Evolutionary conservation across 2,888 invertebrate species (phyloP), one percentile per base, ranked within the genome.

Genomic region (Caenorhabditis afra): DNA sequence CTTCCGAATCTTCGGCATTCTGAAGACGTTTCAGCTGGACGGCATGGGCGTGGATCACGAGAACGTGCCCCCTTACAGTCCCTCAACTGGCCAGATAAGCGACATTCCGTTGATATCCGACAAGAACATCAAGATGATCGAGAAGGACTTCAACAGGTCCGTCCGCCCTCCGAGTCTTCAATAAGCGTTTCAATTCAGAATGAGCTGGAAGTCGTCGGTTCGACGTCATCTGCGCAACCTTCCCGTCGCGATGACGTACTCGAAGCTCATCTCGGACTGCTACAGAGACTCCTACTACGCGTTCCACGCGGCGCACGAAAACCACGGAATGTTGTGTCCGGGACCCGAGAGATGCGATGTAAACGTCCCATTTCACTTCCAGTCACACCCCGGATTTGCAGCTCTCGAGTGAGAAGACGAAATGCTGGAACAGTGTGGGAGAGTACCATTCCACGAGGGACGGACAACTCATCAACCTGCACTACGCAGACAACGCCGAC

Each of bases 321-420:
- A 77, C 39, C 44, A 67, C 11, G 58, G 22, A 18, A 79, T 82
- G 66, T 35, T 70, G 16, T 82, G 82, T 59, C 81, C 82, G 0
- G 81, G 81, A 23, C 81, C 83, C 5, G 83, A 83, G 22, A 58
- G 81, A 58, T 83, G 83, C 53, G 68, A 76, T 57, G 79, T 82
- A 16, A 53, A n/a, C n/a, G n/a, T n/a, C n/a, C n/a, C 49, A 47
- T 20, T 18, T 10, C 4, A 12, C 16, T 8, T 14, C 20, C 23
- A 22, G 23, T 22, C 10, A 39, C 5, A 18, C 14, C 12, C 11
- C 14, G 16, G 3, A 23, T 1, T 65, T 73, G 39, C 52, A 79
- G 79, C n/a, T 79, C 10, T 41, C 62, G 18, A 45, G 22, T n/a
- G 20, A 52, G 18, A 66, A 58, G 10, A 37, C 64, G 1, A 52